Conservation (phyloP, 2,113 vertebrate species). For the Grantiella picta region DNA sequence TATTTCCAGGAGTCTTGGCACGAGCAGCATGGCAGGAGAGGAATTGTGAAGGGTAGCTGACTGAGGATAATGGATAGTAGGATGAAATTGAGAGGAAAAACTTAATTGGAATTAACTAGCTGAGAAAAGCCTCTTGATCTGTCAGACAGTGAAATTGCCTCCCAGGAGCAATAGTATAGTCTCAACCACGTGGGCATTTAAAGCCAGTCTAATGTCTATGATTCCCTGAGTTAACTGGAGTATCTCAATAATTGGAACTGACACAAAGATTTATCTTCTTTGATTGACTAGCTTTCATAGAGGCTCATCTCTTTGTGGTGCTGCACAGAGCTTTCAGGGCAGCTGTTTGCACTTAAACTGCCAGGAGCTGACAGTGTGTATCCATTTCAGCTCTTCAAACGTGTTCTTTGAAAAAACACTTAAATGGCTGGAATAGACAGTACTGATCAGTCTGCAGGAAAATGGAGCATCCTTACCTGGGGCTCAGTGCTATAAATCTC, state of each 20-base stretch:
- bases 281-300: constrained; percentile 52
- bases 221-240: constrained; percentile 34
- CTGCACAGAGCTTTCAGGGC: constrained; percentile 31
- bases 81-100: constrained; percentile 56
- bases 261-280: constrained; percentile 50
- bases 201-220: constrained; percentile 39
- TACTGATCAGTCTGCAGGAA: constrained; percentile 51
- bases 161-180: constrained; percentile 32
- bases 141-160: constrained; percentile 49
- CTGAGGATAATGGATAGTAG: constrained; percentile 41
- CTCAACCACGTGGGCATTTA: constrained; percentile 42
- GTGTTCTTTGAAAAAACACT: constrained; percentile 51
- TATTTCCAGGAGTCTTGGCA: background rate
- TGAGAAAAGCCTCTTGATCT: constrained; percentile 58
- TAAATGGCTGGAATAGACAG: constrained; percentile 34
- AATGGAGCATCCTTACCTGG: constrained; percentile 44
- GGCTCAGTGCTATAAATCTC: constrained; percentile 40
- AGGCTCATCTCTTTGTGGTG: constrained; percentile 46
- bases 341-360: constrained; percentile 61
- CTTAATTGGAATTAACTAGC: constrained; percentile 66
- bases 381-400: constrained; percentile 46
- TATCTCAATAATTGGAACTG: constrained; percentile 49
- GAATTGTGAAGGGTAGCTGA: background rate
- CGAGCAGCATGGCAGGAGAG: background rate
- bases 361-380: constrained; percentile 59